Conservation (phyloP, 2,888 invertebrate species). For the Maniola hyperantus region DNA sequence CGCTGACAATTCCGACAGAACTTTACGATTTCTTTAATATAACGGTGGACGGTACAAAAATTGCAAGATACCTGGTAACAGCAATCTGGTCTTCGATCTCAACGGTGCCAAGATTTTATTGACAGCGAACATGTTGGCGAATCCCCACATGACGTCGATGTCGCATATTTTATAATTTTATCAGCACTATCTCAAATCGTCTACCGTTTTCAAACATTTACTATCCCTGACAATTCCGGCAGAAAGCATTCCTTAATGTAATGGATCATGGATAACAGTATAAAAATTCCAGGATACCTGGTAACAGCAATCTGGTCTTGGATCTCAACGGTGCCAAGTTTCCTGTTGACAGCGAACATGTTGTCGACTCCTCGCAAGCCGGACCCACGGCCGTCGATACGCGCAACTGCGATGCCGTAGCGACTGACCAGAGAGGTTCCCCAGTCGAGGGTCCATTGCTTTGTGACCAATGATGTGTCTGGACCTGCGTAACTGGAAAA, state of each 20-base stretch:
- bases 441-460: slow-evolving; percentile 93
- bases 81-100: slow-evolving; percentile 96
- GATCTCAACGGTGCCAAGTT: slow-evolving; percentile 94
- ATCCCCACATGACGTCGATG: too few species aligned
- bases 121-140: slow-evolving; percentile 53
- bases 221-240: too few species aligned
- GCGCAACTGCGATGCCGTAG: slow-evolving; percentile 92
- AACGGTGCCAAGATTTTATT: slow-evolving; percentile 93
- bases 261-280: too few species aligned
- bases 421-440: slow-evolving; percentile 93
- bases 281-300: slow-evolving; percentile 60
- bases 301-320: slow-evolving; percentile 95
- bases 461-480: slow-evolving; percentile 91
- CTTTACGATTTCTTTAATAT: too few species aligned
- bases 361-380: slow-evolving; percentile 92
- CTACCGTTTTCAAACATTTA: too few species aligned
- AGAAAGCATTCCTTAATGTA: too few species aligned
- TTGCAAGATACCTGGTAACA: slow-evolving; percentile 84
- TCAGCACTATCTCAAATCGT: too few species aligned
- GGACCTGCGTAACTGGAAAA: slow-evolving; percentile 93
- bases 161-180: too few species aligned
- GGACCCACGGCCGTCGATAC: slow-evolving; percentile 95
- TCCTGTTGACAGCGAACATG: slow-evolving; percentile 91
- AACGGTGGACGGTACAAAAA: too few species aligned
- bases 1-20: too few species aligned